These are phyloP conservation scores for Babylonia areolata DNA, from an alignment of 1,140 invertebrate genomes.

Conservation along the genomic window DNA sequence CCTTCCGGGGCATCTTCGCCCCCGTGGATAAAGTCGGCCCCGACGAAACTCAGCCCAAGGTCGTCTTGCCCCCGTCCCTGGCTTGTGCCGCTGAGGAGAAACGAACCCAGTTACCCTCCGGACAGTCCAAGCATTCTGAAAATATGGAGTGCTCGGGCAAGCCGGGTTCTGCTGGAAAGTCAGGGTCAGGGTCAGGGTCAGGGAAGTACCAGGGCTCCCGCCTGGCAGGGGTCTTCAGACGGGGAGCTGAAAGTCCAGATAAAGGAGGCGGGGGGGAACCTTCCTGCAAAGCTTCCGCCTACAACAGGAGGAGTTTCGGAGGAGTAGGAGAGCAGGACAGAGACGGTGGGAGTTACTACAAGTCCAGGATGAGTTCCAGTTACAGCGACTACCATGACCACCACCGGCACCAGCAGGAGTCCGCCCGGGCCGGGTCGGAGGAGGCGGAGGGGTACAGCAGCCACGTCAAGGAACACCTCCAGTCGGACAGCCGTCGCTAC, in stretches of 20 bases:
- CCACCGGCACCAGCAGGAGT: background rate
- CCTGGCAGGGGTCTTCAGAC: background rate
- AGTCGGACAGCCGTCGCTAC: constrained; percentile 59
- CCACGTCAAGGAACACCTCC: constrained; percentile 55
- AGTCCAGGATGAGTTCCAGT: constrained; percentile 14
- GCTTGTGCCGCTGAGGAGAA: too few species aligned
- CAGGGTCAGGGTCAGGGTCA: background rate
- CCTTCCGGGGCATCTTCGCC: too few species aligned
- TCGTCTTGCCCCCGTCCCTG: too few species aligned
- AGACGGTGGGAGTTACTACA: background rate
- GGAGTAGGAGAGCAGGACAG: background rate
- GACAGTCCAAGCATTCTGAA: background rate
- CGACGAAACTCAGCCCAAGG: too few species aligned
- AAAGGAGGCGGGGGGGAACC: background rate
- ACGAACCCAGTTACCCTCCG: background rate
- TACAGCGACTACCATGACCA: too few species aligned
- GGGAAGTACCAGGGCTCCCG: constrained; percentile 26
- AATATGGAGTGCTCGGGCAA: background rate
- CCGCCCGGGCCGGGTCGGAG: constrained; percentile 1
- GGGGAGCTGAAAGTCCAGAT: background rate
- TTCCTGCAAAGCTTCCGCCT: background rate
- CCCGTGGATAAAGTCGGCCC: constrained; percentile 46
- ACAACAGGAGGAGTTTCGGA: background rate
- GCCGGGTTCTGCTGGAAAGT: background rate
- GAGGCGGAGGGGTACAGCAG: constrained; percentile 40